Evolutionary conservation across 2,888 invertebrate species (phyloP), one percentile per base, ranked within the genome.

Genomic region (Rhodophaea formosa): DNA sequence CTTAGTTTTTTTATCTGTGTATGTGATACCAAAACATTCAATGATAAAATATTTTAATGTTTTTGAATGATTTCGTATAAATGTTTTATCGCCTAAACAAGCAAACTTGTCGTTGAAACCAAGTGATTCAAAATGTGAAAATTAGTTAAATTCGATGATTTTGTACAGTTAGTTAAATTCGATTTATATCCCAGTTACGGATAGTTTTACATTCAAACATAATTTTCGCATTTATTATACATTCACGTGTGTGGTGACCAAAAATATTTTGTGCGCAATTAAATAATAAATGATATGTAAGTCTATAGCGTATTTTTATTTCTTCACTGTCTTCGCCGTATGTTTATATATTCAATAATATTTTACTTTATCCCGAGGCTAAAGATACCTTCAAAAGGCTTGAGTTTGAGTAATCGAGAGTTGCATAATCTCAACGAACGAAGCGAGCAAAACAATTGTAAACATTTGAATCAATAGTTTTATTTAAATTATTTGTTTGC

Each of bases 221-320:
- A 51, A 32, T 17, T 32, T 35, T 35, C 35, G 85, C 85, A 84
- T 88, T 86, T 85, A 82, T 81, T 8, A n/a, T 53, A 80, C 67
- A 73, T 79, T 84, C 81, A 84, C 79, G 70, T 75, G 77, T 81
- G 82, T 82, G 82, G 81, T 83, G 86, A 86, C 86, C 82, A 84
- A 82, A 82, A 79, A 76, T 79, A 79, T 80, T 86, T 84, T 82
- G 74, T 83, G 82, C 79, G 82, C 82, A 80, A 81, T 80, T 76
- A 77, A 72, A 74, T 42, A 49, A 49, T 49, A 51, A 51, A 51
- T 51, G 3, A 14, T 23, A 46, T 39, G 42, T 56, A 56, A 55
- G 39, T 51, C 29, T 12, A 42, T 42, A 0, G n/a, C 43, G 35
- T 51, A 16, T 56, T 39, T 17, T 56, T 53, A 35, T 51, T 44